These are phyloP conservation scores for Eunapius fragilis DNA, from an alignment of 37 sponge, comb jelly and placozoan species.

Conservation along the genomic window DNA sequence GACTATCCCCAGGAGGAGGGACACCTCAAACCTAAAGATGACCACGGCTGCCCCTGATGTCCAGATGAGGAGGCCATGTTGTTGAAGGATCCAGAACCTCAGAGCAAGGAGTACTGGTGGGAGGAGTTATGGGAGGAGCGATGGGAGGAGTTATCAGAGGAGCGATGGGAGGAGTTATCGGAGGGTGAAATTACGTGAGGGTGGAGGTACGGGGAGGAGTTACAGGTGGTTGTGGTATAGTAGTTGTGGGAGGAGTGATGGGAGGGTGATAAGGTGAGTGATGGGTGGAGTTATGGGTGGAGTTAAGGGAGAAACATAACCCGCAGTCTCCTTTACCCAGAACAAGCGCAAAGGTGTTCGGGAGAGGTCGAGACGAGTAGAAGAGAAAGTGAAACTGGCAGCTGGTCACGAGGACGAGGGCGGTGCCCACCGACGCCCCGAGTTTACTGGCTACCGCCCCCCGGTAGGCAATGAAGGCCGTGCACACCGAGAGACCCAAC, in stretches of 20 bases:
- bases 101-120: constrained; percentile 57
- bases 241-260: no score
- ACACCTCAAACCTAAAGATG: constrained; percentile 84
- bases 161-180: no score
- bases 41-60: constrained; percentile 79
- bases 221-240: no score
- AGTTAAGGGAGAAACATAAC: no score
- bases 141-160: no score
- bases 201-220: no score
- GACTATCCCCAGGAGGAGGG: constrained; percentile 75
- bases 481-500: constrained; percentile 76
- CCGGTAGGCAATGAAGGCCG: constrained; percentile 52
- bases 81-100: constrained; percentile 70
- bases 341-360: constrained; percentile 95
- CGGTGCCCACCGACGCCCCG: constrained; percentile 49
- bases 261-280: no score
- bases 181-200: no score
- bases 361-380: constrained; percentile 95
- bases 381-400: constrained; percentile 97
- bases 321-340: constrained; percentile 40
- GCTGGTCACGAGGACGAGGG: constrained; percentile 63
- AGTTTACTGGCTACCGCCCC: constrained; percentile 61
- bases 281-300: no score
- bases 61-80: constrained; percentile 67
- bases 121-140: no score